Evolutionary conservation across 2,113 vertebrate species (phyloP).

Genomic region (Nyctibius bracteatus): DNA sequence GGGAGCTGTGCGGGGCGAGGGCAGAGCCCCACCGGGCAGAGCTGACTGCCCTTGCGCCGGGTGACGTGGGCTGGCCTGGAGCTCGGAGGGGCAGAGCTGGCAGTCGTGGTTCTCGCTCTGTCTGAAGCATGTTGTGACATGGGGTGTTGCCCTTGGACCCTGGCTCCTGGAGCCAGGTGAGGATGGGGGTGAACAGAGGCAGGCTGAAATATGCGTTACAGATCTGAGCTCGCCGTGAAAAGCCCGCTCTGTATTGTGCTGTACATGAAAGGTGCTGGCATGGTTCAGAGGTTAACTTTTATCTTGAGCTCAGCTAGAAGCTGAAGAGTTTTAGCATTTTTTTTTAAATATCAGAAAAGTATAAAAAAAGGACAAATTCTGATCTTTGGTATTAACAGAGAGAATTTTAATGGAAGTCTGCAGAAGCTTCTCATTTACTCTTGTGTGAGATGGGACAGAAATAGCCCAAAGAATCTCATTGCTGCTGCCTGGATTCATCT

Average conservation of each 20-base stretch:
- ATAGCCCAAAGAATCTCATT: conserved; percentile 38
- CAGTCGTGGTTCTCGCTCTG: not conserved
- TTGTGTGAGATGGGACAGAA: conserved; percentile 21
- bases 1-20: too few species aligned
- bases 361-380: not conserved
- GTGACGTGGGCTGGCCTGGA: not conserved
- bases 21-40: too few species aligned
- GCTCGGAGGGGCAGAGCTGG: not conserved
- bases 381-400: not conserved
- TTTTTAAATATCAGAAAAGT: not conserved
- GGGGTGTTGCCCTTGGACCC: not conserved
- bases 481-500: conserved; percentile 8
- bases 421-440: conserved; percentile 35
- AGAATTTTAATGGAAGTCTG: conserved; percentile 31
- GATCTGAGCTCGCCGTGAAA: not conserved
- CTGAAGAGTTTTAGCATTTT: conserved; percentile 10
- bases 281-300: conserved; percentile 46
- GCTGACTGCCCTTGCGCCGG: not conserved
- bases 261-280: conserved; percentile 12
- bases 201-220: not conserved
- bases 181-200: not conserved
- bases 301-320: conserved; percentile 31
- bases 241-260: not conserved
- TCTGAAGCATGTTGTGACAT: not conserved
- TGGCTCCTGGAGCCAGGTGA: not conserved